Conservation (phyloP, 2,797 vertebrate species). For the Hylomyscus alleni region DNA sequence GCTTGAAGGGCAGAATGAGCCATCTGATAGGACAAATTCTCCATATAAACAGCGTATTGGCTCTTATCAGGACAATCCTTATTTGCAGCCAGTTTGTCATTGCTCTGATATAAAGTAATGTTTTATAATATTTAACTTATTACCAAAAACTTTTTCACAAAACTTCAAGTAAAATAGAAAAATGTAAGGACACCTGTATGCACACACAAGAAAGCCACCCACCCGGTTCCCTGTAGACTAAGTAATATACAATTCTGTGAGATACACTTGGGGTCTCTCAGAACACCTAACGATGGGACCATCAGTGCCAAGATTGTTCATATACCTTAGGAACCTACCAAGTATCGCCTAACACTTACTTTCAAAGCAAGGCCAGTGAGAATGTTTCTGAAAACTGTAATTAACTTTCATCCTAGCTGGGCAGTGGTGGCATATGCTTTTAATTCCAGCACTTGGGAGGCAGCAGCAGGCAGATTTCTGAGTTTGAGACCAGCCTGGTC, state of each 20-base stretch:
- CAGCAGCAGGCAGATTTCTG: no score
- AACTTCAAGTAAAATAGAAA: background rate
- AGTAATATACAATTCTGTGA: background rate
- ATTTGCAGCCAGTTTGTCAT: rapidly evolving
- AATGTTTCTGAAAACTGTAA: background rate
- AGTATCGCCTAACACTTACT: background rate
- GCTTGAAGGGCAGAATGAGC: background rate
- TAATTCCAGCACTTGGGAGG: no score
- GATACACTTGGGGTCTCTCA: rapidly evolving
- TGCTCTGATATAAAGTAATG: background rate
- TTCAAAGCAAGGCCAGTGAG: background rate
- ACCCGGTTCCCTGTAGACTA: background rate
- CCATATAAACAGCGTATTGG: no score
- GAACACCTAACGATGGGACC: no score
- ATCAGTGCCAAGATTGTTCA: rapidly evolving
- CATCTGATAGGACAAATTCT: background rate
- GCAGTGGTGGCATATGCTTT: no score
- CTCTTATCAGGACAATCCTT: rapidly evolving
- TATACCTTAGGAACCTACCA: background rate
- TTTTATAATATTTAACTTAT: background rate
- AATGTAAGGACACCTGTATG: rapidly evolving
- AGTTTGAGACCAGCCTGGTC: no score
- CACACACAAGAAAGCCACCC: background rate
- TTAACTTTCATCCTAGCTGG: background rate
- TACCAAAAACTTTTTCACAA: background rate